A percentile compares a stretch with the other conserved stretches of the same genome.
phyloP scores from a whole-genome alignment of 2,888 invertebrate genomes.

The Eudasyphora cyanicolor region DNA sequence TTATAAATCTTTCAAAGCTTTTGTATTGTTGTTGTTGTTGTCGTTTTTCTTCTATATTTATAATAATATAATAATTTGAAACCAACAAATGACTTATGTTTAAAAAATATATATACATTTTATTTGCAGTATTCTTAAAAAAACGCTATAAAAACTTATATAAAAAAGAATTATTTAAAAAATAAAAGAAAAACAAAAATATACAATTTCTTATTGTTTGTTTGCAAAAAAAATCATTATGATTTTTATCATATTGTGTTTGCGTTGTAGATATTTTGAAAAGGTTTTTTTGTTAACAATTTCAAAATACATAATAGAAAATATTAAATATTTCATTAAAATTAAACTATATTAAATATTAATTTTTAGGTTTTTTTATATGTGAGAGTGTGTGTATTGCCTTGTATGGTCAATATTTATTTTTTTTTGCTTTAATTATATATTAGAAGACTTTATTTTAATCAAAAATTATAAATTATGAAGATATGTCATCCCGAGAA shows the following conservation, averaged over 20 bases:
- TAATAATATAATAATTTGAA: constrained; percentile 27
- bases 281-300: constrained; percentile 33
- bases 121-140: constrained; percentile 20
- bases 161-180: constrained; percentile 18
- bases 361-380: constrained; percentile 41
- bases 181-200: constrained; percentile 24
- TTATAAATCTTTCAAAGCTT: constrained; percentile 43
- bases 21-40: not conserved
- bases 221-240: constrained; percentile 40
- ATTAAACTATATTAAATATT: too few species aligned
- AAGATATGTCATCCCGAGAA: too few species aligned
- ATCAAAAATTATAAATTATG: too few species aligned
- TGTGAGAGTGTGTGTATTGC: constrained; percentile 10
- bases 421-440: too few species aligned
- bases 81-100: constrained; percentile 40
- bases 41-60: constrained; percentile 6
- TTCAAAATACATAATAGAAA: constrained; percentile 32
- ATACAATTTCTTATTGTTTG: constrained; percentile 12
- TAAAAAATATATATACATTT: constrained; percentile 28
- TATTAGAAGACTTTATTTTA: too few species aligned
- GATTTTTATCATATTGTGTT: too few species aligned
- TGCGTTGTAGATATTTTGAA: constrained; percentile 59
- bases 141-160: constrained; percentile 25
- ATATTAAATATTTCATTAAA: constrained; percentile 46
- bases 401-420: too few species aligned